These are phyloP conservation scores for Fistularia commersonii DNA, from an alignment of 2,797 vertebrate genomes.

Conservation along the genomic window DNA sequence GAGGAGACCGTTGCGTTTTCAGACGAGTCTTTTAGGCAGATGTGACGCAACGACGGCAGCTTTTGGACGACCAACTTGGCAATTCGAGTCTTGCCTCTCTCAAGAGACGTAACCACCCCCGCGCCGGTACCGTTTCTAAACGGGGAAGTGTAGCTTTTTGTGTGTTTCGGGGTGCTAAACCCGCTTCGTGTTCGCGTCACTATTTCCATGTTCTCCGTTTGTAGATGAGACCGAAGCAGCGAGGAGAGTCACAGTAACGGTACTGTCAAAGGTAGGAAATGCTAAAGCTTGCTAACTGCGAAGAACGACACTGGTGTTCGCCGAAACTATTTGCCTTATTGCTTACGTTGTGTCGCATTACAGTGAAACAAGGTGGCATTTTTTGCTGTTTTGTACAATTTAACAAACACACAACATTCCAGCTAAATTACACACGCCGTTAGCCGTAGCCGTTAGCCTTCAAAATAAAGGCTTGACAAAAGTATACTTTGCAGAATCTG, in stretches of 20 bases:
- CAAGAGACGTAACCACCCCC: neutral
- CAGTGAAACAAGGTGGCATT: neutral
- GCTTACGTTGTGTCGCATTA: neutral
- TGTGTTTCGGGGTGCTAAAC: neutral
- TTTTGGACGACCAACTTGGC: conserved; percentile 8
- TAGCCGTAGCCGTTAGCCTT: conserved; percentile 15
- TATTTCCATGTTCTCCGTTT: conserved; percentile 32
- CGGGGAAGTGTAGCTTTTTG: neutral
- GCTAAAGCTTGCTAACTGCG: neutral
- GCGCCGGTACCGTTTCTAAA: neutral
- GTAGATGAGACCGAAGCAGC: conserved; percentile 64
- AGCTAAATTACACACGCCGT: neutral
- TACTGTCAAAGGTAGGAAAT: conserved; percentile 55
- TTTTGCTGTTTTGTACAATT: neutral
- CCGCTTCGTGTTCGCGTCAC: neutral
- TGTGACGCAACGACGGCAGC: conserved; percentile 16
- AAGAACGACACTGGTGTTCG: neutral
- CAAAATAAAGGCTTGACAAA: conserved; percentile 28
- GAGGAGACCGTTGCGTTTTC: neutral
- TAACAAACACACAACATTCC: neutral
- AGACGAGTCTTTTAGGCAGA: conserved; percentile 1
- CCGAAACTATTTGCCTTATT: neutral
- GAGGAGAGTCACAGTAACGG: conserved; percentile 31
- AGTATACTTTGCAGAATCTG: neutral
- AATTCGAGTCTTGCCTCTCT: neutral